Evolutionary conservation across 2,113 vertebrate species (phyloP), one percentile per base, ranked within the genome.

Genomic region (Coptodon bakossiorum): DNA sequence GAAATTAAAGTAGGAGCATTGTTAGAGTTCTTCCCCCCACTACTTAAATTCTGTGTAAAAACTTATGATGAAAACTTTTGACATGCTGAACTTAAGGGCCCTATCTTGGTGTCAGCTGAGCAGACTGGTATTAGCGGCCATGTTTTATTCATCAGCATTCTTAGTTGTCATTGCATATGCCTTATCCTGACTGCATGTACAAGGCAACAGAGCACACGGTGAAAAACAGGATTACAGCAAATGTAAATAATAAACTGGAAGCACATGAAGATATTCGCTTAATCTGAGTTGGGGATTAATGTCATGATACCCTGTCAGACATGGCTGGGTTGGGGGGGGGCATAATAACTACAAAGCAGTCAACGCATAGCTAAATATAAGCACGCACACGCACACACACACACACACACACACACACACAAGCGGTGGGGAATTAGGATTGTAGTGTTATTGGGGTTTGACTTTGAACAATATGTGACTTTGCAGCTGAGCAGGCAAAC

Each of bases 171-270:
- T 91, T 92, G 90, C 63, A 73, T 86, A 45, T 34, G n/a, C 90
- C 31, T 76, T 86, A 90, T 52, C 16, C 83, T 45, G 80, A 48
- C 88, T 86, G 85, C 80, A 17, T 76, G 82, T 14, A 82, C 34
- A 68, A 36, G 84, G 83, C 89, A n/a, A 86, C 86, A 56, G 82
- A 89, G 89, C 85, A 52, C 79, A 88, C 89, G 81, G 90, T 94
- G 89, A 90, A 94, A 94, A 95, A 93, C 90, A 93, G 92, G 95
- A 95, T 95, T 95, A 95, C 91, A 90, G 90, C 82, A 73, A 93
- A 92, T 92, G 92, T 94, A 95, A 95, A 95, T 94, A 94, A 94
- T 89, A 90, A 93, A 93, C 88, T 57, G 68, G 86, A 93, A 90
- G 89, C 93, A 81, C 85, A 90, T 90, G 88, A 85, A 93, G 91